Evolutionary conservation across 2,113 vertebrate species (phyloP).

Genomic region (Butastur rufipennis): DNA sequence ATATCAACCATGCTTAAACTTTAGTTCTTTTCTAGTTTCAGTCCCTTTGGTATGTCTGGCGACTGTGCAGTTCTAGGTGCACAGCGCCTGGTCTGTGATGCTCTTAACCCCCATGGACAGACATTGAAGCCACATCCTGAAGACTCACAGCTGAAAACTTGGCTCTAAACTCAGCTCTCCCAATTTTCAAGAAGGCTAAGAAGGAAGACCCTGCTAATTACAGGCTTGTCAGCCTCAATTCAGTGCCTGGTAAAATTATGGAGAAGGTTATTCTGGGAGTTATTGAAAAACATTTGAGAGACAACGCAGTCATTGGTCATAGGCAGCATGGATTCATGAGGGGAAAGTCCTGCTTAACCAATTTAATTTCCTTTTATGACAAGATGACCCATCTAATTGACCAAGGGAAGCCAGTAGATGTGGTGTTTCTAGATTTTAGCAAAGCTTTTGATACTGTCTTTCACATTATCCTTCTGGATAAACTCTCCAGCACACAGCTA

Average conservation of each 20-base stretch:
- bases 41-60: not conserved
- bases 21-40: not conserved
- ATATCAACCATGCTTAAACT: not conserved
- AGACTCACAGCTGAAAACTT: not conserved
- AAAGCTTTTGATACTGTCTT: not conserved
- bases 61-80: not conserved
- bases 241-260: not conserved
- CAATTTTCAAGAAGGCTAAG: not conserved
- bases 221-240: not conserved
- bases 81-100: not conserved
- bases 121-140: not conserved
- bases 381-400: not conserved
- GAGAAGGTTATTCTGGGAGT: not conserved
- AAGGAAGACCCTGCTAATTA: not conserved
- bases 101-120: not conserved
- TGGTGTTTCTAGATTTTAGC: not conserved
- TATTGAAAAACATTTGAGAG: not conserved
- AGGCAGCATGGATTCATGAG: not conserved
- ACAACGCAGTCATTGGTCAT: not conserved
- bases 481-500: not conserved
- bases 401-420: not conserved
- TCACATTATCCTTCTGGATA: not conserved
- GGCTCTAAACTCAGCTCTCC: not conserved
- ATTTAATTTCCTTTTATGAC: not conserved
- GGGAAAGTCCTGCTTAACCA: not conserved